phyloP scores from a whole-genome alignment of 2,113 vertebrate species.

The Equus quagga region DNA sequence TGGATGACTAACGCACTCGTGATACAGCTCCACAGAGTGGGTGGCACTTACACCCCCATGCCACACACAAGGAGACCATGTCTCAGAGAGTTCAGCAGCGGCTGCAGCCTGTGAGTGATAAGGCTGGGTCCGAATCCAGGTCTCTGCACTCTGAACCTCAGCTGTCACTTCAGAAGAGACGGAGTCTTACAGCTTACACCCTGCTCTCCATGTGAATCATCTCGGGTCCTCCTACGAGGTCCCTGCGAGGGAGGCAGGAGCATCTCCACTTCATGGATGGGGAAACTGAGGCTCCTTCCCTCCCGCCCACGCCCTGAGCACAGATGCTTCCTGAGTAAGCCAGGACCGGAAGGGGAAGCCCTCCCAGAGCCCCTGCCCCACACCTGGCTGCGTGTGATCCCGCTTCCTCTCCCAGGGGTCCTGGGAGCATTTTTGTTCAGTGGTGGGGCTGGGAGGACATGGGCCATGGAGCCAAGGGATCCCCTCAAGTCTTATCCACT shows the following conservation, averaged over 20 bases:
- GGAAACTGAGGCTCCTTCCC: not conserved
- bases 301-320: not conserved
- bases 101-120: not conserved
- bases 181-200: not conserved
- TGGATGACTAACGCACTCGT: not conserved
- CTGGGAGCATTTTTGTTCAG: not conserved
- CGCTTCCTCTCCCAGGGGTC: not conserved
- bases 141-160: not conserved
- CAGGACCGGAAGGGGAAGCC: not conserved
- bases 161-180: not conserved
- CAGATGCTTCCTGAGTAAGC: not conserved
- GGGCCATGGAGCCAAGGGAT: not conserved
- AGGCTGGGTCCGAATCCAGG: not conserved
- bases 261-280: not conserved
- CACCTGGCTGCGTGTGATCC: not conserved
- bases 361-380: not conserved
- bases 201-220: too few species aligned
- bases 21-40: too few species aligned
- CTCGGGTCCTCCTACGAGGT: not conserved
- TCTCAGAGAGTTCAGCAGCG: not conserved
- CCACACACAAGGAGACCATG: not conserved
- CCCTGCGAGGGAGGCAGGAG: not conserved
- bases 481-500: too few species aligned
- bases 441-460: not conserved
- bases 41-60: not conserved